Percentiles rank a stretch among this genome's conserved stretches.
Evolutionary conservation across 2,113 vertebrate genomes (phyloP).

Genomic region (Meles meles): DNA sequence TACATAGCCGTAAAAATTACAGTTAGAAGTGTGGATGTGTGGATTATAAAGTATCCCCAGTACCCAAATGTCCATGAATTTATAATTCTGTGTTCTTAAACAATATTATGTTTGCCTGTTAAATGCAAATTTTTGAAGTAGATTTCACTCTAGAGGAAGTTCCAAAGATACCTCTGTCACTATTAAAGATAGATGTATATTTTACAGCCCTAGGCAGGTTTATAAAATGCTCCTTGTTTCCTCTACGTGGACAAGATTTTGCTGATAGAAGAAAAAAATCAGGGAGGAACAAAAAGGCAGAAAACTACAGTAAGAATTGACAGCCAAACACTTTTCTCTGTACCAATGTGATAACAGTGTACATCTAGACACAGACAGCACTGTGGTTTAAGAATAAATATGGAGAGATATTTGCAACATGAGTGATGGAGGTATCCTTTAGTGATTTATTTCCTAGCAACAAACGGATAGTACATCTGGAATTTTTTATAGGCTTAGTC

Average conservation of each 20-base stretch:
- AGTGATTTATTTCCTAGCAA: constrained; percentile 5
- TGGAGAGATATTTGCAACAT: background rate
- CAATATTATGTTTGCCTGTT: constrained; percentile 69
- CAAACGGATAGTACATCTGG: background rate
- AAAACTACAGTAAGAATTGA: background rate
- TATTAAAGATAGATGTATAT: constrained; percentile 70
- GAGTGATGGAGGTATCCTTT: background rate
- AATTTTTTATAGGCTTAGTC: background rate
- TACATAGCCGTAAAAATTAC: constrained; percentile 72
- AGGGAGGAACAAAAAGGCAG: constrained; percentile 18
- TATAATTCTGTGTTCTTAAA: constrained; percentile 77
- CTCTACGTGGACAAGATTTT: constrained; percentile 45
- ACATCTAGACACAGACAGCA: background rate
- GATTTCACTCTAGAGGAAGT: constrained; percentile 70
- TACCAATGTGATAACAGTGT: background rate
- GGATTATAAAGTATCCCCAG: constrained; percentile 73
- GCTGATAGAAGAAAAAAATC: constrained; percentile 73
- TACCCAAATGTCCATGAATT: constrained; percentile 71
- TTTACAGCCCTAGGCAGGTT: constrained; percentile 71
- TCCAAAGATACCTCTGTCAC: constrained; percentile 65
- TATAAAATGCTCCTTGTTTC: constrained; percentile 62
- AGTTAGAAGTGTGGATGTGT: constrained; percentile 63
- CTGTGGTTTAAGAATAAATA: constrained; percentile 11
- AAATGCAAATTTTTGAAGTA: constrained; percentile 71
- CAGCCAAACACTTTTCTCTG: constrained; percentile 30